A percentile compares a stretch with the other conserved stretches of the same genome.
phyloP scores from a whole-genome alignment of 2,797 vertebrate genomes.

The Leptatherina wallacei region DNA sequence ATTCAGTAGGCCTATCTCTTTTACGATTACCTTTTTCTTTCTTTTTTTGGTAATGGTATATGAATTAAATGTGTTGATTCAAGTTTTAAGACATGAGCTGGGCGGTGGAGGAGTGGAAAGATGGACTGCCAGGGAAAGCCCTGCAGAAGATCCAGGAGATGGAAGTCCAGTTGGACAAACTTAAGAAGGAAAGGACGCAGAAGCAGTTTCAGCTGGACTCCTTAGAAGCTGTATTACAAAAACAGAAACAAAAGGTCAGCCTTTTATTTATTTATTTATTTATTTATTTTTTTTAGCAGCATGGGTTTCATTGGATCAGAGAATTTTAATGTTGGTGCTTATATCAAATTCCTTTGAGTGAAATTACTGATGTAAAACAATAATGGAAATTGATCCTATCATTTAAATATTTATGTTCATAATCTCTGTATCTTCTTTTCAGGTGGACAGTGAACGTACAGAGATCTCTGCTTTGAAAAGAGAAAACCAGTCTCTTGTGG shows the following conservation, averaged over 20 bases:
- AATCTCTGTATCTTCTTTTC: conserved; percentile 4
- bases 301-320: background rate
- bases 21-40: too few species aligned
- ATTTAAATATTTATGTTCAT: background rate
- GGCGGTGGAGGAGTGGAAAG: conserved; percentile 95
- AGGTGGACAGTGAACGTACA: conserved; percentile 91
- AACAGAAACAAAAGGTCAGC: conserved; percentile 93
- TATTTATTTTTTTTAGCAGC: background rate
- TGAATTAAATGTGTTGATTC: background rate
- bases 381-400: background rate
- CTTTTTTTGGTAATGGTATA: background rate
- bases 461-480: conserved; percentile 88
- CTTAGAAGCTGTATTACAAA: conserved; percentile 89
- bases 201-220: conserved; percentile 92
- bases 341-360: background rate
- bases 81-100: conserved; percentile 88
- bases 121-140: conserved; percentile 89
- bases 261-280: background rate
- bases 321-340: background rate
- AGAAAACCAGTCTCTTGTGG: conserved; percentile 90
- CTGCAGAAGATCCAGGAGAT: conserved; percentile 94
- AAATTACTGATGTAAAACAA: background rate
- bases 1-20: too few species aligned
- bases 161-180: conserved; percentile 90
- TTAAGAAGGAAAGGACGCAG: conserved; percentile 91